Base-by-base conservation (phyloP, 2,797 vertebrate genomes). In the Sebastiscus albofasciatus region DNA sequence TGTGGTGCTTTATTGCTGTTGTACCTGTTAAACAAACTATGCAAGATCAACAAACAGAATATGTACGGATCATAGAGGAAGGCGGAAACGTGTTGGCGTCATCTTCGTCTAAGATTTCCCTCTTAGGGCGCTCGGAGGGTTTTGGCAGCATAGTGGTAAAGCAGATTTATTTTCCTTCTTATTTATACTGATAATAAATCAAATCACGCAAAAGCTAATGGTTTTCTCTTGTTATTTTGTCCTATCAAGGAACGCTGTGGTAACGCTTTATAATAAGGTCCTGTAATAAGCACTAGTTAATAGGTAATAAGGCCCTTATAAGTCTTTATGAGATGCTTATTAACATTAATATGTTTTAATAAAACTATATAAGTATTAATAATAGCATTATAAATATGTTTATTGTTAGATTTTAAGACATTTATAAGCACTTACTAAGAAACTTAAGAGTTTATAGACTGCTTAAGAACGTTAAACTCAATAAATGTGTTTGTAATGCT, bases 1-100 rank as follows among this genome's bases (percentile, higher is more conserved):
- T 52, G 72, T 60, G 10, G 49, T 55, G 34, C 58, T 54, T 67
- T 8, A 14, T 74, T 79, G 58, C 71, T 31, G 71, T 67, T 67
- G 62, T 76, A 92, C 87, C 84, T 84, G 85, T 85, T 80, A 11
- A 20, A 79, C 72, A 31, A 65, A 65, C 69, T 55, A 22, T 58
- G 22, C 22, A n/a, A 75, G 16, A 77, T 18, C 22, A 54, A 58
- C n/a, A 52, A 61, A 39, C 34, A 14, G 65, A 68, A 18, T 29
- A 58, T 64, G 36, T 20, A 31, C 26, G 9, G 56, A 52, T 61
- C 2, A 56, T 59, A 56, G 27, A 27, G 27, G 2, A 33, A 66
- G 36, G 54, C 11, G 2, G 18, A 58, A 65, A 20, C 6, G 3
- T 72, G 8, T 52, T 58, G 14, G n/a, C 24, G 6, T 46, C 11